phyloP scores from a whole-genome alignment of 1,140 invertebrate genomes.

The Conopomorpha cramerella region DNA sequence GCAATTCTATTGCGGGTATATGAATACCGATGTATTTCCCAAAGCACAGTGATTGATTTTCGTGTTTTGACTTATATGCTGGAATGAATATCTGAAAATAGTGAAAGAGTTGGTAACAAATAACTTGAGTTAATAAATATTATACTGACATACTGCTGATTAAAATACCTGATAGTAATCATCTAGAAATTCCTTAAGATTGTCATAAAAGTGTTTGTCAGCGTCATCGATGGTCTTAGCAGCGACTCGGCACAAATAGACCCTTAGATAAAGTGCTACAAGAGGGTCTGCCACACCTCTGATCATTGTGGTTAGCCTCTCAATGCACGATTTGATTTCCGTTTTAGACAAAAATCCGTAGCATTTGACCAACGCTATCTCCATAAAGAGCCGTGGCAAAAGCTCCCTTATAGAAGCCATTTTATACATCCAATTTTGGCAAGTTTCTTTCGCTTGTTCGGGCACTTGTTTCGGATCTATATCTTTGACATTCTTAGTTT shows the following conservation, averaged over 20 bases:
- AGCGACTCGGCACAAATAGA: constrained; percentile 86
- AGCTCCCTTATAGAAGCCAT: constrained; percentile 96
- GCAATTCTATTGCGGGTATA: constrained; percentile 88
- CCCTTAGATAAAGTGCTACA: constrained; percentile 86
- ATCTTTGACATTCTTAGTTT: constrained; percentile 19
- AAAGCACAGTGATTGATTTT: constrained; percentile 63
- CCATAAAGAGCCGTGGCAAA: constrained; percentile 92
- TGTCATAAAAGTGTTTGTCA: constrained; percentile 75
- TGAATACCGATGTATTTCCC: constrained; percentile 82
- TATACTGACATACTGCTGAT: neutral
- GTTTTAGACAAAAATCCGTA: constrained; percentile 80
- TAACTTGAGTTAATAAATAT: constrained; percentile 3
- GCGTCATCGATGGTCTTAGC: constrained; percentile 67
- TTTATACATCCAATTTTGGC: constrained; percentile 98
- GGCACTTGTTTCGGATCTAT: constrained; percentile 77
- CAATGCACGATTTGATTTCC: constrained; percentile 75
- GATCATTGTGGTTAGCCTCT: constrained; percentile 82
- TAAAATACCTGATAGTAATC: constrained; percentile 74
- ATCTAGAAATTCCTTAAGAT: constrained; percentile 84
- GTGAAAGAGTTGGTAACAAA: constrained; percentile 5
- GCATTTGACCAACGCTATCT: constrained; percentile 91
- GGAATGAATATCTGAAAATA: constrained; percentile 31
- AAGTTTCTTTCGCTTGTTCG: constrained; percentile 92
- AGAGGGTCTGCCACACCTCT: constrained; percentile 93
- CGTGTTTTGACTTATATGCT: constrained; percentile 32